A percentile compares a stretch with the other conserved stretches of the same genome.
Evolutionary conservation across 2,888 invertebrate genomes (phyloP).

Genomic region (Monochamus alternatus): DNA sequence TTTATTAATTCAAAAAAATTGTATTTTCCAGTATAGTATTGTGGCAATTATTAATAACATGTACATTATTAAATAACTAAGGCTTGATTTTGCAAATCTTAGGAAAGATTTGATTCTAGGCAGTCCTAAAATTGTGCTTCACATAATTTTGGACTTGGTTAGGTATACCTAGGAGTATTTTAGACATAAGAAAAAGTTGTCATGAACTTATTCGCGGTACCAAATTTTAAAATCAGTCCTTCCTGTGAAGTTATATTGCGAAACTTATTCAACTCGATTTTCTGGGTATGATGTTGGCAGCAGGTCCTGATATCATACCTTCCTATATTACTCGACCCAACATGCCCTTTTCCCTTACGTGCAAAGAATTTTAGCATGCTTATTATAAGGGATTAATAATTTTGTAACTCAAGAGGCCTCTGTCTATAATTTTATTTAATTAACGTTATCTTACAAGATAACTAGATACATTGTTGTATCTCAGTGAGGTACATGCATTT

Average conservation of each 20-base stretch:
- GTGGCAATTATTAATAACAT: too few species aligned
- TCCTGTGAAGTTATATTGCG: constrained; percentile 11
- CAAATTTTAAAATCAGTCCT: neutral
- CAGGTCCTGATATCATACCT: constrained; percentile 19
- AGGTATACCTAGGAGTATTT: too few species aligned
- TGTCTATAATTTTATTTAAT: neutral
- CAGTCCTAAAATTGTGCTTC: too few species aligned
- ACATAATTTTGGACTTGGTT: neutral
- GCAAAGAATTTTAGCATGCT: constrained; percentile 16
- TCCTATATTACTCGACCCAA: constrained; percentile 9
- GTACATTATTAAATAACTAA: too few species aligned
- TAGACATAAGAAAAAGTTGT: too few species aligned
- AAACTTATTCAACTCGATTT: constrained; percentile 35
- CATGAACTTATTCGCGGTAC: too few species aligned
- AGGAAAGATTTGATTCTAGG: neutral
- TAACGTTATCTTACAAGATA: neutral
- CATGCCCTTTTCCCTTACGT: constrained; percentile 26
- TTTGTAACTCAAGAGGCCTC: neutral
- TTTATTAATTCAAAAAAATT: too few species aligned
- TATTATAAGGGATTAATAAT: constrained; percentile 26
- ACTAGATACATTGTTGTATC: too few species aligned
- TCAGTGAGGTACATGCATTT: too few species aligned
- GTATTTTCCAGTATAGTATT: too few species aligned
- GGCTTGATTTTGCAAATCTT: too few species aligned
- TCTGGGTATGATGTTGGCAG: constrained; percentile 21